phyloP scores from a whole-genome alignment of 2,113 vertebrate genomes.

The Dicerorhinus sumatrensis region DNA sequence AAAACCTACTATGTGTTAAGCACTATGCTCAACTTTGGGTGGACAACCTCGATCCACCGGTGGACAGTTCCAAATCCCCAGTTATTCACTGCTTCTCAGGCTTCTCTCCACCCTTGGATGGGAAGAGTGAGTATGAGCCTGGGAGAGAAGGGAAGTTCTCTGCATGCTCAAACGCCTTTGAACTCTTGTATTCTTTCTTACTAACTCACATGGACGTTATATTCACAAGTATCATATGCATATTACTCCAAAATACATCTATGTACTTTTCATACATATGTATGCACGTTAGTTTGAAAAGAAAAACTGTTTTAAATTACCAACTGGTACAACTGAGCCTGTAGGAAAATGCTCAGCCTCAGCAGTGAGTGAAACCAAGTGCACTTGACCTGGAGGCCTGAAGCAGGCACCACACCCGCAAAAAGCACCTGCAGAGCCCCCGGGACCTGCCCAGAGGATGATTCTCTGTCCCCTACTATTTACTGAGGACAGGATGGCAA shows the following conservation, averaged over 20 bases:
- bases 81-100: background rate
- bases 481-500: background rate
- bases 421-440: background rate
- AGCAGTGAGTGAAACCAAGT: background rate
- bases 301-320: background rate
- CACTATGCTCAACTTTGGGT: background rate
- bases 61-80: background rate
- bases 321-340: background rate
- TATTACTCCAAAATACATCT: background rate
- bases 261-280: background rate
- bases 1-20: slow-evolving; percentile 35
- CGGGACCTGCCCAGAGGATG: background rate
- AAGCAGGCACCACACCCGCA: background rate
- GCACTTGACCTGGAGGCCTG: background rate
- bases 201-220: background rate
- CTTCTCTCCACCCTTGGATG: background rate
- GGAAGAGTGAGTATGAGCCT: background rate
- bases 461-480: background rate
- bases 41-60: background rate
- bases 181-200: background rate
- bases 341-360: background rate
- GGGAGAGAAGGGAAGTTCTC: background rate
- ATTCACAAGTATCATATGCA: background rate
- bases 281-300: background rate
- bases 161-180: background rate